Conservation (phyloP, 1,140 invertebrate genomes). For the Anthonomus grandis region DNA sequence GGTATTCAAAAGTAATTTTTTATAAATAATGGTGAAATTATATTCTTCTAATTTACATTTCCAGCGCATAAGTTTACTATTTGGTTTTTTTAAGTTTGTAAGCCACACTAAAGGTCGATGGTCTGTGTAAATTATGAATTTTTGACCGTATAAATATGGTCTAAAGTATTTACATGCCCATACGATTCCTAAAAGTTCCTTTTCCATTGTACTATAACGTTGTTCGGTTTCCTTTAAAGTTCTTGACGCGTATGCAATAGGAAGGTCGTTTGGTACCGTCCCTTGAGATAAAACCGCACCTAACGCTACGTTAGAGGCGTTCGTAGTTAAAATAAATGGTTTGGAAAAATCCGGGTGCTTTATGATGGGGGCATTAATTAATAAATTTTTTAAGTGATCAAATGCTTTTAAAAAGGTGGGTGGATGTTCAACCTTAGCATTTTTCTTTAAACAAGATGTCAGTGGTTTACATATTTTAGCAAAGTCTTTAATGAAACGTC, state of each 20-base stretch:
- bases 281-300: no score
- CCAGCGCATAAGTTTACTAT: slow-evolving; percentile 50
- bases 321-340: slow-evolving; percentile 42
- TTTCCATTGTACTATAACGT: no score
- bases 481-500: slow-evolving; percentile 30
- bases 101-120: slow-evolving; percentile 39
- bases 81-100: slow-evolving; percentile 46
- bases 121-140: slow-evolving; percentile 29
- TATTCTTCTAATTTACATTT: slow-evolving; percentile 44
- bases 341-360: slow-evolving; percentile 38
- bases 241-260: no score
- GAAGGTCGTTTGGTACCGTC: slow-evolving; percentile 20
- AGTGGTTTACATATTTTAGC: slow-evolving; percentile 36
- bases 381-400: slow-evolving; percentile 14
- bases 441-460: no score
- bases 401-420: slow-evolving; percentile 1
- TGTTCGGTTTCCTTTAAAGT: no score
- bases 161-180: slow-evolving; percentile 32
- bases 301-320: no score
- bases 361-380: no score
- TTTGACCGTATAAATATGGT: slow-evolving; percentile 28
- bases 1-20: slow-evolving; percentile 42
- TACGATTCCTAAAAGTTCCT: slow-evolving; percentile 46
- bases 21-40: slow-evolving; percentile 49
- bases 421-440: no score